These are phyloP conservation scores for Eueides isabella DNA, from an alignment of 1,140 invertebrate species.

Conservation along the genomic window DNA sequence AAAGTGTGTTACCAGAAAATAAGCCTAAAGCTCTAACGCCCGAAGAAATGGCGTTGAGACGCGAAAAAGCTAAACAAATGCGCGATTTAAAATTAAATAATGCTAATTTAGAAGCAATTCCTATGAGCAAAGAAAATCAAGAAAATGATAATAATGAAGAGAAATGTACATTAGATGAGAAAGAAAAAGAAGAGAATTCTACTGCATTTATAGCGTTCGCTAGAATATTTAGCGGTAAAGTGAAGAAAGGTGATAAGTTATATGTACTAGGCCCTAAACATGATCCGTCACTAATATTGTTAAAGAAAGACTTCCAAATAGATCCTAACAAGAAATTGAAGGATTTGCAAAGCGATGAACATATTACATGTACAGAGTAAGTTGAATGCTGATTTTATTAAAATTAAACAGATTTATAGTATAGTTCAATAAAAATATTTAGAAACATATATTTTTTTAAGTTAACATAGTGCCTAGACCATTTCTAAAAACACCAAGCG, in stretches of 20 bases:
- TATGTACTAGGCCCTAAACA: conserved; percentile 96
- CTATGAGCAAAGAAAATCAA: conserved; percentile 79
- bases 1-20: conserved; percentile 87
- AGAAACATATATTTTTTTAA: too few species aligned
- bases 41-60: conserved; percentile 88
- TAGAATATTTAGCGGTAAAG: conserved; percentile 94
- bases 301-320: conserved; percentile 74
- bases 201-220: conserved; percentile 96
- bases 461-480: too few species aligned
- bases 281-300: conserved; percentile 87
- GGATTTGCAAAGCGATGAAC: conserved; percentile 86
- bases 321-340: conserved; percentile 84
- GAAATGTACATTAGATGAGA: conserved; percentile 58
- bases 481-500: too few species aligned
- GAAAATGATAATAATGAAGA: conserved; percentile 54
- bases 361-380: conserved; percentile 78
- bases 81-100: conserved; percentile 81
- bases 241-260: conserved; percentile 89
- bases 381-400: conserved; percentile 44
- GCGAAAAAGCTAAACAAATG: conserved; percentile 87
- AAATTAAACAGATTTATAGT: conserved; percentile 5
- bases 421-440: not conserved
- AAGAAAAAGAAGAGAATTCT: conserved; percentile 78
- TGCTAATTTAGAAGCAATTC: conserved; percentile 78
- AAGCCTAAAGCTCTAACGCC: conserved; percentile 87